Conservation (phyloP, 1,140 invertebrate species). For the Listronotus bonariensis region DNA sequence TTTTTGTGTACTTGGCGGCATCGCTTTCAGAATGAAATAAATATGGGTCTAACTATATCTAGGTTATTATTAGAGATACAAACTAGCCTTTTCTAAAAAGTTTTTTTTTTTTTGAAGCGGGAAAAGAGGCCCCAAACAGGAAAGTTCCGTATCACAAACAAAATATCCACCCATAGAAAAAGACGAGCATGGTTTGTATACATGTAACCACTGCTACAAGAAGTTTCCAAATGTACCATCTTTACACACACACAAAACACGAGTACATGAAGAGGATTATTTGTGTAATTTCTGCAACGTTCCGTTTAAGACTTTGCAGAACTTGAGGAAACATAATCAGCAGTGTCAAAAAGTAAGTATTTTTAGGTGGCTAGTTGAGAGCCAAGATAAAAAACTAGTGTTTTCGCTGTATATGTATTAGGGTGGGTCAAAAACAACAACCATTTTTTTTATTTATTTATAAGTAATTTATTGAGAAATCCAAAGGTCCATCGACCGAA, state of each 20-base stretch:
- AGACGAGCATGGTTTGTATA: conserved; percentile 25
- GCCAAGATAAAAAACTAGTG: no score
- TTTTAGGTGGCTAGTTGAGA: neutral
- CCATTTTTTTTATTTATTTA: no score
- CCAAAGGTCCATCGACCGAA: no score
- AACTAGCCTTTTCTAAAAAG: no score
- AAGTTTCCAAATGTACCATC: conserved; percentile 31
- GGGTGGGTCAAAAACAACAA: no score
- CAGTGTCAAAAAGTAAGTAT: conserved; percentile 39
- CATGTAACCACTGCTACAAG: conserved; percentile 33
- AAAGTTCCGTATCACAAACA: conserved; percentile 1
- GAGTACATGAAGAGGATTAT: conserved; percentile 38
- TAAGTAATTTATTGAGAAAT: no score
- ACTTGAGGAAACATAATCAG: conserved; percentile 42
- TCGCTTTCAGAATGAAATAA: no score
- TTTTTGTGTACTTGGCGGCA: no score
- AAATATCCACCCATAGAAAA: conserved; percentile 8
- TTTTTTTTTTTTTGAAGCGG: no score
- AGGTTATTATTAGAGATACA: no score
- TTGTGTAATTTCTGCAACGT: conserved; percentile 44
- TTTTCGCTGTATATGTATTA: no score
- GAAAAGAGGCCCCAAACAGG: neutral
- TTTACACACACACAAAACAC: conserved; percentile 35
- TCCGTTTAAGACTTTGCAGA: conserved; percentile 36
- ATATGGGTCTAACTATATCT: no score